These are phyloP conservation scores for Parasteatoda tepidariorum DNA, from an alignment of 1,140 invertebrate genomes.

Conservation along the genomic window DNA sequence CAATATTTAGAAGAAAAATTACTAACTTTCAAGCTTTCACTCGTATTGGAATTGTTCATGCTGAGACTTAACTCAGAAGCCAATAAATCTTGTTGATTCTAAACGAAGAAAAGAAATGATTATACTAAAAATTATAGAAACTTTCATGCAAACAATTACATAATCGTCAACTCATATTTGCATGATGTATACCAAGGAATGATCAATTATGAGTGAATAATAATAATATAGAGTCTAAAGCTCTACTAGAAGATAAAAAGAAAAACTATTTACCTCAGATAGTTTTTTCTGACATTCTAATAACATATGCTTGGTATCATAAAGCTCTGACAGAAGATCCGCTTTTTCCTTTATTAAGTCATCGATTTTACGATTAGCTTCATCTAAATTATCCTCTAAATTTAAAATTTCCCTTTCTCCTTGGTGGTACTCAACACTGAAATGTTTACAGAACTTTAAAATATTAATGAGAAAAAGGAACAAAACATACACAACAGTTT, in stretches of 20 bases:
- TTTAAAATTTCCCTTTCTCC: conserved; percentile 14
- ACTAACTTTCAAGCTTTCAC: not conserved
- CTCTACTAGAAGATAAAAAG: no score
- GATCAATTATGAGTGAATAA: no score
- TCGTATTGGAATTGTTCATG: not conserved
- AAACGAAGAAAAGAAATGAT: not conserved
- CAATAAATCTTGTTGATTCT: not conserved
- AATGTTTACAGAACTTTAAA: not conserved
- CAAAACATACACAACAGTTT: no score
- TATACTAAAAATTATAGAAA: no score
- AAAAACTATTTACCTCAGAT: conserved; percentile 22
- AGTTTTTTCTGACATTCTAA: conserved; percentile 44
- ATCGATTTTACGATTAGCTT: conserved; percentile 1
- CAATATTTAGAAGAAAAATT: not conserved
- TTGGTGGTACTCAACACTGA: conserved; percentile 21
- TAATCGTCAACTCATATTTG: no score
- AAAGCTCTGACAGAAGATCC: conserved; percentile 36
- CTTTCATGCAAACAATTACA: no score
- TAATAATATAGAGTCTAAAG: no score
- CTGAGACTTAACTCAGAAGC: not conserved
- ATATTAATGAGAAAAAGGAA: not conserved
- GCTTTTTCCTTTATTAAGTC: conserved; percentile 27
- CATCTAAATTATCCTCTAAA: conserved; percentile 30
- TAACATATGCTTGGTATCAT: conserved; percentile 66
- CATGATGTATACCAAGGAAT: no score